Conservation (phyloP, 2,797 vertebrate species). For the Acrocephalus scirpaceus region DNA sequence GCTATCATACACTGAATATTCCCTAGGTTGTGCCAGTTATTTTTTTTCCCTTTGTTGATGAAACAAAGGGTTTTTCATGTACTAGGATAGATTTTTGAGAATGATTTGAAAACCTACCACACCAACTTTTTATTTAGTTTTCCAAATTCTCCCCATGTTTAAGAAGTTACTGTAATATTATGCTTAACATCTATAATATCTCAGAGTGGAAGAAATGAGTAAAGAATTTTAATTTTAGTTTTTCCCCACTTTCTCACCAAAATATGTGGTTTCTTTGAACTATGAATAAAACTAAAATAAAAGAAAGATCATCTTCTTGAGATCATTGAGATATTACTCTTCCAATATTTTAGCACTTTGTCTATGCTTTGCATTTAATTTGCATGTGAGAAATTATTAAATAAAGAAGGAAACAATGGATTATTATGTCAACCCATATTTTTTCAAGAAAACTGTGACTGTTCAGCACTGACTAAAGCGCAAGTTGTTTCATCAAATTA, state of each 20-base stretch:
- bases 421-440: not conserved
- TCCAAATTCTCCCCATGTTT: not conserved
- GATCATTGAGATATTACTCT: not conserved
- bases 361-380: not conserved
- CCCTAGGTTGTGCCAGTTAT: not conserved
- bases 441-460: not conserved
- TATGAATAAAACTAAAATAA: not conserved
- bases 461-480: not conserved
- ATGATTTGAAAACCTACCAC: not conserved
- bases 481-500: not conserved
- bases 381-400: not conserved
- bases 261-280: not conserved
- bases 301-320: not conserved
- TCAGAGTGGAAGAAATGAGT: not conserved
- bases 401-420: not conserved
- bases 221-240: not conserved
- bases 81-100: not conserved
- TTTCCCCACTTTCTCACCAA: not conserved
- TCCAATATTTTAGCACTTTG: not conserved
- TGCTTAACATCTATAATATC: not conserved
- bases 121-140: not conserved
- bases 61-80: not conserved
- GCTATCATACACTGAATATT: not conserved
- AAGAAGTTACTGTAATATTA: not conserved
- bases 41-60: not conserved